phyloP scores from a whole-genome alignment of 2,797 vertebrate species.

The Mus minutoides region DNA sequence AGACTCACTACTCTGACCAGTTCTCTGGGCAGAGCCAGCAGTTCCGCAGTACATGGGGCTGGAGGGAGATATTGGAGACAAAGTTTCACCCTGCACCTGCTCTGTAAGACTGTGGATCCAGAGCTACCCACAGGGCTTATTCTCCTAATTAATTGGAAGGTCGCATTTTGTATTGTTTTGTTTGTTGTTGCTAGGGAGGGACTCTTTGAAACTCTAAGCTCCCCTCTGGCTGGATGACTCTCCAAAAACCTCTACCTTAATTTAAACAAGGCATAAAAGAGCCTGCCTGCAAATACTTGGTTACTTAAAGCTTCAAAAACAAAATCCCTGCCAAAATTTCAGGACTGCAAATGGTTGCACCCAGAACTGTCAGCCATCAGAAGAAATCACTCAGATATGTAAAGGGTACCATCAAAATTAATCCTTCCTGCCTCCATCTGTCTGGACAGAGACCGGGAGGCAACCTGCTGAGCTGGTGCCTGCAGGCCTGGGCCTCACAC shows the following conservation, averaged over 20 bases:
- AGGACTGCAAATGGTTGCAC: constrained; percentile 63
- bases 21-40: not conserved
- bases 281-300: not conserved
- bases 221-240: constrained; percentile 11
- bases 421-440: constrained; percentile 80
- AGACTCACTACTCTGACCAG: not conserved
- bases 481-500: constrained; percentile 12
- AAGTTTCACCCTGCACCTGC: not conserved
- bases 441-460: constrained; percentile 71
- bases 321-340: constrained; percentile 67
- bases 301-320: constrained; percentile 61
- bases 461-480: not conserved
- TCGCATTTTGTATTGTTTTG: constrained; percentile 1
- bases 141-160: not conserved
- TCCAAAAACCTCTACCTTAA: constrained; percentile 20
- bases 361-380: constrained; percentile 78
- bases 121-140: not conserved
- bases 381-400: constrained; percentile 77
- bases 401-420: constrained; percentile 72
- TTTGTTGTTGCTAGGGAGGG: not conserved
- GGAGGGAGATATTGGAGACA: not conserved
- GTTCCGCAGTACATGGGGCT: not conserved
- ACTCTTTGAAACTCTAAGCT: constrained; percentile 29
- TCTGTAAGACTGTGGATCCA: not conserved
- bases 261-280: constrained; percentile 55